Base-by-base conservation (phyloP, 1,140 invertebrate genomes). In the Drosophila simulans region DNA sequence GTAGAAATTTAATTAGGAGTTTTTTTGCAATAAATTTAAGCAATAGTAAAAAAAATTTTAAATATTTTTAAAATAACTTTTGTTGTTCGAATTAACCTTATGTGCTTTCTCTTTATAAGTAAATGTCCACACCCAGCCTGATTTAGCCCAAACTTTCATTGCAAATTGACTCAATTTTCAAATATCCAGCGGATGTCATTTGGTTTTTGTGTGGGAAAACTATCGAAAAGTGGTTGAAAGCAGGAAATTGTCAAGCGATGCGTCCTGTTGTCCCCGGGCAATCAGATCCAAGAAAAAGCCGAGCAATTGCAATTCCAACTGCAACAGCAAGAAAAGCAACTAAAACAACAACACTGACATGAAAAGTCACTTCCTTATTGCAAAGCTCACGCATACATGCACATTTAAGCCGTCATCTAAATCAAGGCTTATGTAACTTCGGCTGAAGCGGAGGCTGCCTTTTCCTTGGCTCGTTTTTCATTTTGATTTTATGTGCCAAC, bases 351-450 rank as follows among this genome's bases (percentile, higher is more conserved):
- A 13, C 13, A 52, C 80, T 78, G 83, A 79, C 83, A 88, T 66
- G 79, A 86, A 86, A 88, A 88, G 83, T 83, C 74, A 86, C 83
- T 86, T 86, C 83, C 83, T 86, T 83, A 83, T 86, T 88, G 83
- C 83, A 82, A 86, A 79, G 68, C 60, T 60, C 39, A 79, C 62
- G 48, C 45, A 62, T 27, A 56, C 17, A 53, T 35, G 43, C 54
- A 68, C 45, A 62, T 77, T 81, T 88, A 65, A 86, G 83, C 79
- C 82, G 76, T 74, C 82, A 88, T 66, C 83, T 83, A 88, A 88
- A 78, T 82, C 83, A 88, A 86, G 83, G 83, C 83, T 86, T 86
- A 86, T 86, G 83, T 88, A 86, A 86, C 83, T 80, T 31, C 15
- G 31, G 77, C 59, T 66, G 66, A 31, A 59, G 39, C 63, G 42